Conservation (phyloP, 2,797 vertebrate genomes). For the Enteromius trimaculatus region DNA sequence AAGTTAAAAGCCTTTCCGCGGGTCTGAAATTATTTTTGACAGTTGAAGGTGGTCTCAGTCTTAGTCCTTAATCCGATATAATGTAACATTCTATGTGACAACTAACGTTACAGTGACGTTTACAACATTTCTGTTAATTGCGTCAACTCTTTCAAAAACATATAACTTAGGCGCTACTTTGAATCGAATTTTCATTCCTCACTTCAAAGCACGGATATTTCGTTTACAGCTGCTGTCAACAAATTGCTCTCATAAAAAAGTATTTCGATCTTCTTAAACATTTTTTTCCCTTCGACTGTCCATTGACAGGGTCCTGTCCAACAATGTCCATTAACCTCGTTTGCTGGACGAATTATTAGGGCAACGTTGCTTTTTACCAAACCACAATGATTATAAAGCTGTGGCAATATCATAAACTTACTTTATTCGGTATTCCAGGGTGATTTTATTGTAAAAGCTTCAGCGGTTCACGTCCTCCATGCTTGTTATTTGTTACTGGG, state of each 20-base stretch:
- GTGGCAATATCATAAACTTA: background rate
- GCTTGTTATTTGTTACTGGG: background rate
- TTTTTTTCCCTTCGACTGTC: background rate
- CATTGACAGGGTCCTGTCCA: background rate
- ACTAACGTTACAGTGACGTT: background rate
- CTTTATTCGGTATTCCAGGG: background rate
- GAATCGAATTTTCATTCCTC: background rate
- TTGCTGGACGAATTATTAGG: too few relatives aligned
- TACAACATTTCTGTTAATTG: background rate
- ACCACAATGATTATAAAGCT: background rate
- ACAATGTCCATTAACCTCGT: background rate
- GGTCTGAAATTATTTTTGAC: background rate
- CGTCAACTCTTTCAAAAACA: background rate
- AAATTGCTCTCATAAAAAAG: background rate
- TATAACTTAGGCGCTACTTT: background rate
- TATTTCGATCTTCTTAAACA: background rate
- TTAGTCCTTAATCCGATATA: background rate
- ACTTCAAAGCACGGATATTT: background rate
- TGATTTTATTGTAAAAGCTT: background rate
- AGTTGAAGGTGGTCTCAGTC: background rate
- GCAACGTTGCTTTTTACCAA: background rate
- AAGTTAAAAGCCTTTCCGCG: background rate
- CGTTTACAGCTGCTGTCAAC: background rate
- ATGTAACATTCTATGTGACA: background rate
- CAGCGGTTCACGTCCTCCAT: slow-evolving; percentile 23